Percentiles rank a stretch among this genome's conserved stretches.
Evolutionary conservation across 2,113 vertebrate species (phyloP).

Genomic region (Sporophila hypoxantha): DNA sequence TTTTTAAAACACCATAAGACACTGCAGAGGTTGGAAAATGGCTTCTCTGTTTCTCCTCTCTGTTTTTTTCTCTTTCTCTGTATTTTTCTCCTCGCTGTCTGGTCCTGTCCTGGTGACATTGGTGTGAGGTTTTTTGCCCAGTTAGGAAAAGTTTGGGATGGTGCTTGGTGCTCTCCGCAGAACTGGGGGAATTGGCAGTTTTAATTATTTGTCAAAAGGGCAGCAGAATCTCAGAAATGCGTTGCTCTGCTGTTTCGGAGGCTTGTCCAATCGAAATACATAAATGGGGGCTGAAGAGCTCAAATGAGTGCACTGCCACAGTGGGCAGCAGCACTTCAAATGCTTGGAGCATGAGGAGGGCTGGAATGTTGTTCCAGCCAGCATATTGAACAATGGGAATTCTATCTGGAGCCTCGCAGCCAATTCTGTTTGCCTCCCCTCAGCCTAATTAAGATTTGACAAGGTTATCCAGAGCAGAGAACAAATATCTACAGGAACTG

Average conservation of each 20-base stretch:
- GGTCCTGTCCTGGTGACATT: neutral
- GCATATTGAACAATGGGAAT: neutral
- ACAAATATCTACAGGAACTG: neutral
- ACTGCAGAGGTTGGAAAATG: neutral
- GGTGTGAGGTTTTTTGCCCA: neutral
- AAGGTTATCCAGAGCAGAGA: conserved; percentile 14
- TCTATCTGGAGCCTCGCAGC: neutral
- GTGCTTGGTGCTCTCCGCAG: neutral
- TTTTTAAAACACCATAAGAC: fast-evolving
- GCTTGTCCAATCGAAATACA: neutral
- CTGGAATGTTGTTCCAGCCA: neutral
- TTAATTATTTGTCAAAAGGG: conserved; percentile 40
- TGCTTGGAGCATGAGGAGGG: neutral
- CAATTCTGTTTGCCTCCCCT: neutral
- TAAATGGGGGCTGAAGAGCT: conserved; percentile 5
- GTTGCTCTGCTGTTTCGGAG: neutral
- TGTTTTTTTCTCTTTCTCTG: neutral
- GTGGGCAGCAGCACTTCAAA: conserved; percentile 14
- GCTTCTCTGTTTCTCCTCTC: neutral
- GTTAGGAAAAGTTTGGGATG: neutral
- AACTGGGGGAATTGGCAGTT: neutral
- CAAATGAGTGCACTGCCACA: neutral
- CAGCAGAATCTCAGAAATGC: neutral
- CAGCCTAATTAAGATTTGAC: conserved; percentile 30
- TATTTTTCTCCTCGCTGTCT: neutral